Conservation (phyloP, 2,113 vertebrate genomes). For the Paramormyrops kingsleyae region DNA sequence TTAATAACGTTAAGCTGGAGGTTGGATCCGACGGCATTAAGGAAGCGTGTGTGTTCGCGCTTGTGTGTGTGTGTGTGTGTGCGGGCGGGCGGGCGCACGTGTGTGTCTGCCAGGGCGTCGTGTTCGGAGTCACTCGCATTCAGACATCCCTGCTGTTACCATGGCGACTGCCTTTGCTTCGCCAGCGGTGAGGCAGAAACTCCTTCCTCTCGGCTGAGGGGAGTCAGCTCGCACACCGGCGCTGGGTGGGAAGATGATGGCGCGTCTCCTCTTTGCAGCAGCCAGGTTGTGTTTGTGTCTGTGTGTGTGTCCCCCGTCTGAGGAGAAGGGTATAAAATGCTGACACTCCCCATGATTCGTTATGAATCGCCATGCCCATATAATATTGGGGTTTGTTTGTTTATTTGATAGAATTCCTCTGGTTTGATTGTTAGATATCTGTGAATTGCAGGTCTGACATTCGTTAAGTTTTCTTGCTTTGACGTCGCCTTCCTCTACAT, state of each 20-base stretch:
- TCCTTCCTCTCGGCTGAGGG: slow-evolving; percentile 22
- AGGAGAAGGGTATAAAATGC: background rate
- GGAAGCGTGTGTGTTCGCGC: background rate
- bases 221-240: background rate
- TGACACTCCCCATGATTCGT: background rate
- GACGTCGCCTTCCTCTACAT: background rate
- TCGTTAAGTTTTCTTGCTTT: background rate
- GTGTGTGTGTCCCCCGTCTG: background rate
- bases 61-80: background rate
- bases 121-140: slow-evolving; percentile 29
- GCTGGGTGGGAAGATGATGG: background rate
- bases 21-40: background rate
- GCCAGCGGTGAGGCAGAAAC: slow-evolving; percentile 29
- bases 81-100: background rate
- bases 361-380: background rate
- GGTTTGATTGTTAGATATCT: background rate
- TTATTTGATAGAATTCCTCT: background rate
- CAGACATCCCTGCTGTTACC: slow-evolving; percentile 36
- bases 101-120: slow-evolving; percentile 20
- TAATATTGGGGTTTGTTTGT: background rate
- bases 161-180: slow-evolving; percentile 36
- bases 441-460: background rate
- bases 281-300: background rate
- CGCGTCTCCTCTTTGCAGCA: background rate
- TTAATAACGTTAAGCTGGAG: background rate